These are phyloP conservation scores for Diplosoma virens DNA, from an alignment of 23 tunicate genomes.

Conservation along the genomic window DNA sequence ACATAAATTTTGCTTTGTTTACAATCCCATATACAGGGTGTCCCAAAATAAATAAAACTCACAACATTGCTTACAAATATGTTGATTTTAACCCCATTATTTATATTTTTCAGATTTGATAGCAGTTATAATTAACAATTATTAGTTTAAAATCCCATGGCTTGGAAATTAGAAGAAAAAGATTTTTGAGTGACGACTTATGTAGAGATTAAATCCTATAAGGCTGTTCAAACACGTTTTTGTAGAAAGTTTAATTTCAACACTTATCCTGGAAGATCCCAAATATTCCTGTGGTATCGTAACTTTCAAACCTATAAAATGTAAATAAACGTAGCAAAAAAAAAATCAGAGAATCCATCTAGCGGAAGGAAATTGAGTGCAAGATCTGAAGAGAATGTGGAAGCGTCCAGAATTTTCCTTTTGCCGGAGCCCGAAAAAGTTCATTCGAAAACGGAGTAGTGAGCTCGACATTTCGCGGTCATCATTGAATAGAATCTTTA, in stretches of 20 bases:
- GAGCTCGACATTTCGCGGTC: no score
- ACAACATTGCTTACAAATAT: constrained; percentile 17
- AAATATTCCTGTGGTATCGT: constrained; percentile 26
- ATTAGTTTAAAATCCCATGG: constrained; percentile 21
- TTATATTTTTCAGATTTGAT: constrained; percentile 34
- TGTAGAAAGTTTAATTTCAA: constrained; percentile 22
- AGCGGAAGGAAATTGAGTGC: neutral
- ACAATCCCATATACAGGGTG: no score
- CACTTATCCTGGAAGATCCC: constrained; percentile 26
- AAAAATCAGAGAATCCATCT: neutral
- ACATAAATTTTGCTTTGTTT: no score
- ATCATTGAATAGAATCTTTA: no score
- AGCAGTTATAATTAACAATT: constrained; percentile 23
- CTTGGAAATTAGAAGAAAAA: constrained; percentile 16
- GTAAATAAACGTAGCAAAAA: constrained; percentile 8
- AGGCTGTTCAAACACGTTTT: constrained; percentile 19
- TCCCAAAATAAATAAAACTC: constrained; percentile 25
- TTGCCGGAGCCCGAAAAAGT: no score
- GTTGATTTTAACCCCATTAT: constrained; percentile 25
- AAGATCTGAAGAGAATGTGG: no score
- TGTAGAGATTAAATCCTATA: neutral
- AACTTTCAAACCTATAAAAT: constrained; percentile 6
- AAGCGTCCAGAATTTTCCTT: no score
- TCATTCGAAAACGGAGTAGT: no score
- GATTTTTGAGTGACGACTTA: constrained; percentile 6